Percentiles rank a stretch among this genome's conserved stretches.
Evolutionary conservation across 2,888 invertebrate species (phyloP).

Genomic region (Diploptera punctata): DNA sequence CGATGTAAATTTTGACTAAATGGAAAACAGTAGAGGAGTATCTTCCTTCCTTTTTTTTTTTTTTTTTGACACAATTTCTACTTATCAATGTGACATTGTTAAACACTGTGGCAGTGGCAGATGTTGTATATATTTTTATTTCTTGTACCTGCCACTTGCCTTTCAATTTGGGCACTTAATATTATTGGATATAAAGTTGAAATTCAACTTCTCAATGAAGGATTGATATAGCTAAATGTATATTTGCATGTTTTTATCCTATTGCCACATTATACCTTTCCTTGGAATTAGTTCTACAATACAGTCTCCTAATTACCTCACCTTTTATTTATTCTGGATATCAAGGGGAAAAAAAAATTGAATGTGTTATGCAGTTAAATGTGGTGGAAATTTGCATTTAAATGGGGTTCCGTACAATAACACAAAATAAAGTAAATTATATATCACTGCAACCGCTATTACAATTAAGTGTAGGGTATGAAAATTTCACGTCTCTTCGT

Average conservation of each 20-base stretch:
- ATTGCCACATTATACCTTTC: background rate
- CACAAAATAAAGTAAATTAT: too few relatives aligned
- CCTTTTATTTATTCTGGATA: too few relatives aligned
- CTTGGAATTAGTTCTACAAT: background rate
- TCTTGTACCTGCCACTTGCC: background rate
- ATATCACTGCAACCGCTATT: background rate
- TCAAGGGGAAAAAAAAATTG: too few relatives aligned
- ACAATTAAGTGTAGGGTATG: background rate
- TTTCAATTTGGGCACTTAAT: background rate
- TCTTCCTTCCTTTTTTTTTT: background rate
- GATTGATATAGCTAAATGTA: background rate
- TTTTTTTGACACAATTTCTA: background rate
- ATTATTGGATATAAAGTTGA: background rate
- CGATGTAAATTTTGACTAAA: background rate
- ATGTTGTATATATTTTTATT: conserved; percentile 9
- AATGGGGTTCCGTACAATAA: too few relatives aligned
- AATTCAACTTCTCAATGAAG: background rate
- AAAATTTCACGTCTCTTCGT: too few relatives aligned
- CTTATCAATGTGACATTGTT: background rate
- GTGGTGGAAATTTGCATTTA: background rate
- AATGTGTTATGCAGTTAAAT: too few relatives aligned
- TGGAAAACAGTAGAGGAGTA: conserved; percentile 12
- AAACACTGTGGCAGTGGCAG: background rate
- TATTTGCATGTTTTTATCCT: conserved; percentile 13
- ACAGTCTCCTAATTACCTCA: background rate